Evolutionary conservation across 2,113 vertebrate species (phyloP), one percentile per base, ranked within the genome.

Genomic region (Tachuris rubrigastra): DNA sequence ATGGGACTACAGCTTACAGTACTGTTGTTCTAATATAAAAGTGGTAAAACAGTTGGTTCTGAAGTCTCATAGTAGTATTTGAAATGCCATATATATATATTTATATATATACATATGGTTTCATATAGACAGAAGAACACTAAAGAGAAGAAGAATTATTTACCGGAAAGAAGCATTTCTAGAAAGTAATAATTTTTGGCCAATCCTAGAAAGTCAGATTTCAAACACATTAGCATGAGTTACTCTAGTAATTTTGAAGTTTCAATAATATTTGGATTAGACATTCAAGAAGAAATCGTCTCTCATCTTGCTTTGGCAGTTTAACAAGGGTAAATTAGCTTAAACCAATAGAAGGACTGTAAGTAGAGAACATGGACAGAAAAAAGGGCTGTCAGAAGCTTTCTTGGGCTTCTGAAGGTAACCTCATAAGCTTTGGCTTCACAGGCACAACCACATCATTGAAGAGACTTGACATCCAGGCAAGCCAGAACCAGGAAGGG

Each of bases 91-190:
- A 58, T 18, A 76, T 37, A 33, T 27, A 44, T 41, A 41, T 41
- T 41, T 30, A 58, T 18, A 76, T 37, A 33, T 41, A n/a, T 22
- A 46, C 27, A 44, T 72, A 23, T 87, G 52, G 49, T 90, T 60
- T 97, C 75, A 95, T 86, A 71, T 67, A 93, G 56, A 65, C 80
- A 85, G 73, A 93, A 96, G 89, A 97, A 97, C 97, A 98, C 98
- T 98, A 98, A 95, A 77, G 33, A 69, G 18, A 84, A 91, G 71
- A 85, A 53, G 14, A 88, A 80, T 67, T 72, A 67, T 55, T 68
- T 92, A 87, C 46, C 3, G 0, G n/a, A 83, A 71, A n/a, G 9
- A 88, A 74, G 47, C 86, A 62, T 65, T 84, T 93, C 23, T 49
- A 35, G 55, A 50, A 85, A 66, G 42, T 56, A 77, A 4, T 19